Base-by-base conservation (phyloP, 2,113 vertebrate genomes). In the Percopsis transmontana region DNA sequence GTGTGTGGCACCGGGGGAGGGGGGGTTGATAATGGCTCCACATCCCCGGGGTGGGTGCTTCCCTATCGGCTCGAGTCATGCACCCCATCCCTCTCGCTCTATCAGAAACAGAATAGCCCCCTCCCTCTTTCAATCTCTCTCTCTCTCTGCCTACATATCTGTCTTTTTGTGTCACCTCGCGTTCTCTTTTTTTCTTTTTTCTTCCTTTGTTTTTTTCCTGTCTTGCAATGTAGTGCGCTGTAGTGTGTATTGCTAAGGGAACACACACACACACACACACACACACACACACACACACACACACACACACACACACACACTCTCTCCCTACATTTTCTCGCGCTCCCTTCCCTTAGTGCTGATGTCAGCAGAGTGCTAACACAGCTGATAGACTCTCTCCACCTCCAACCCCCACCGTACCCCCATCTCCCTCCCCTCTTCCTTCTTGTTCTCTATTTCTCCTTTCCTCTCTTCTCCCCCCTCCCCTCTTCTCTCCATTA, bases 351-450 rank as follows among this genome's bases (percentile, higher is more conserved):
- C 33, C 41, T 86, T 85, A 77, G 62, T 86, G 87, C 89, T 89
- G 87, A 90, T 77, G 70, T 90, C 86, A 87, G 86, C 86, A 85
- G 82, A 85, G 74, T 70, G 72, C 70, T 68, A 79, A 77, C 86
- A 86, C 82, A 85, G 84, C 81, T 87, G 85, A 90, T 85, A 79
- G 80, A 85, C 83, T 76, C 76, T 27, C 53, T 4, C 56, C n/a
- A 44, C 39, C 52, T 60, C 74, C 72, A 33, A 68, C 45, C 58
- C 66, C 24, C 39, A 33, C 48, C 41, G 44, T 54, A 69, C 70
- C 53, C 44, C 21, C 12, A 23, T 47, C 47, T 16, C 51, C 42
- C 38, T 33, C 42, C 41, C 65, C 11, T 52, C 42, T 23, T 24
- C n/a, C 12, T 19, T 48, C 52, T n/a, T 10, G 39, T 41, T 47